Evolutionary conservation across 2,888 invertebrate species (phyloP), one percentile per base, ranked within the genome.

Genomic region (Cephus runcator): DNA sequence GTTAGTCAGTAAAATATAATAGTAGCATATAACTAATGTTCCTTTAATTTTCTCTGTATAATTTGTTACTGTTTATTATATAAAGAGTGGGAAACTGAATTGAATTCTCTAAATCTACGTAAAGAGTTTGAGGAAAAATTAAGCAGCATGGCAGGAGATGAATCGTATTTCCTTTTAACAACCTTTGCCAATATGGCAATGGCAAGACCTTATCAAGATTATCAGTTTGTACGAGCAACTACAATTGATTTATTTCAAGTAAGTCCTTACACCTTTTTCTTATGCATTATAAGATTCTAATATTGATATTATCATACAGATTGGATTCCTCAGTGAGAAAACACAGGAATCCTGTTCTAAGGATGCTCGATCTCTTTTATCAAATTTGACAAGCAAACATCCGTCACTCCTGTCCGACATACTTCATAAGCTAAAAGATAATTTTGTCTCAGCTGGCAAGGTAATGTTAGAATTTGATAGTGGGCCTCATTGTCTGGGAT

Each of bases 171-270:
- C 92, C 92, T 97, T 74, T 89, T 97, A 75, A 96, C 96, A 80
- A 95, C 96, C 3, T 95, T 96, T 88, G 95, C 96, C 73, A 96
- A 96, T 90, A 96, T 97, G 95, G 96, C 95, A 15, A 92, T 95
- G 87, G 94, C 94, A 4, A 92, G 96, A 80, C 88, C 92, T 40
- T 88, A 92, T 11, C 91, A 92, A 75, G 96, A 96, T 86, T 93
- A 93, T 86, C 92, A 93, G 35, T 95, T 96, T 86, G 94, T 96
- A 75, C 92, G 93, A 87, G 92, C 93, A 35, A 93, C 95, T 34
- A 94, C 95, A 0, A 91, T 94, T 74, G 95, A 96, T 89, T 93
- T 96, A 75, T 94, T 96, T 87, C 94, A 95, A 92, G 96, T 73
- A 79, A 36, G 35, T 35, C 73, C 56, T 69, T 75, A 69, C 69